Conservation (phyloP, 2,888 invertebrate species). For the Xestia rhomboidea region DNA sequence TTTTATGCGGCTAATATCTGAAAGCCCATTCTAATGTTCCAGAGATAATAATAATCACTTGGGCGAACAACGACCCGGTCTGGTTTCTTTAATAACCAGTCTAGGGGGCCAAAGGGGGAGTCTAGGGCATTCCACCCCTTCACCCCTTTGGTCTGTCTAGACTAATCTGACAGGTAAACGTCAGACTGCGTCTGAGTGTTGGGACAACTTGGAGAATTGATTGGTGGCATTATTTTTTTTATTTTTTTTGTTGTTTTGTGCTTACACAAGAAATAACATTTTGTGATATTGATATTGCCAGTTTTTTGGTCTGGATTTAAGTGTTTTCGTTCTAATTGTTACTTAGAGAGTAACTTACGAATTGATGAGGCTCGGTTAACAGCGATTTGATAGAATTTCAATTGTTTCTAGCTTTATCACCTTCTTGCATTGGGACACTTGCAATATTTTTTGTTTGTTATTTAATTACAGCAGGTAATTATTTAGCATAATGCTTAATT, state of each 20-base stretch:
- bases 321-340: neutral
- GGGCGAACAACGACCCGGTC: constrained; percentile 58
- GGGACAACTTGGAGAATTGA: constrained; percentile 32
- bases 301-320: neutral
- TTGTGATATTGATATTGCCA: too few relatives aligned
- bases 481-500: neutral
- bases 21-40: constrained; percentile 35
- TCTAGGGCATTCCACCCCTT: constrained; percentile 23
- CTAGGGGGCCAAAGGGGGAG: constrained; percentile 4
- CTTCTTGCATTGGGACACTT: too few relatives aligned
- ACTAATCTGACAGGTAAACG: constrained; percentile 65
- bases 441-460: neutral
- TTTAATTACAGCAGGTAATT: too few relatives aligned
- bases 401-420: too few relatives aligned
- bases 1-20: constrained; percentile 23
- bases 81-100: constrained; percentile 57
- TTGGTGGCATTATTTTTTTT: constrained; percentile 18
- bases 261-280: neutral
- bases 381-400: neutral
- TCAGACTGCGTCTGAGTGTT: constrained; percentile 42
- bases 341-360: too few relatives aligned
- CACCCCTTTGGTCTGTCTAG: constrained; percentile 63
- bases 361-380: neutral
- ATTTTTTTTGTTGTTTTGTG: neutral
- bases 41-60: constrained; percentile 41